phyloP scores from a whole-genome alignment of 1,140 invertebrate species.

The Notospermus geniculatus region DNA sequence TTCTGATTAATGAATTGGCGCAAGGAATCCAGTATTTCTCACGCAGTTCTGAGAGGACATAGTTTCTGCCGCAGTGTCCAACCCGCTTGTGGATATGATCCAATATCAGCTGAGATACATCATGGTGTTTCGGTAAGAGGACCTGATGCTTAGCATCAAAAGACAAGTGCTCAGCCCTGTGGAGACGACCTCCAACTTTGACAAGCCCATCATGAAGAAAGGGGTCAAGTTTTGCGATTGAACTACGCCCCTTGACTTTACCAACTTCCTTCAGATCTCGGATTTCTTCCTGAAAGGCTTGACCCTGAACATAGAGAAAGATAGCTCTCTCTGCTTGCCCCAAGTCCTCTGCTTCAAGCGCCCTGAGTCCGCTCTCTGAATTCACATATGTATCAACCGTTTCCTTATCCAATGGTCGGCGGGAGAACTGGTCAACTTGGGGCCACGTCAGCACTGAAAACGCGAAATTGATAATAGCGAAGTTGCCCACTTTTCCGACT shows the following conservation, averaged over 20 bases:
- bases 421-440: too few species aligned
- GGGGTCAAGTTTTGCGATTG: neutral
- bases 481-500: too few species aligned
- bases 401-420: too few species aligned
- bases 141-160: slow-evolving; percentile 2
- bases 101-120: neutral
- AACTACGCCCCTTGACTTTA: too few species aligned
- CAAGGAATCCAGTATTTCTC: slow-evolving; percentile 1
- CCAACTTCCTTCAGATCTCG: too few species aligned
- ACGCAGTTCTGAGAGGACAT: neutral
- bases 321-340: neutral
- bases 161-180: neutral
- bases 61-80: slow-evolving; percentile 5
- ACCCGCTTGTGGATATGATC: neutral
- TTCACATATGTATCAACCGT: too few species aligned
- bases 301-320: neutral
- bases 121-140: slow-evolving; percentile 1
- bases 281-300: neutral
- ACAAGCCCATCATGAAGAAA: neutral
- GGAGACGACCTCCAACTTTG: neutral
- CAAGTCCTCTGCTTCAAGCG: neutral
- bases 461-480: too few species aligned
- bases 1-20: too few species aligned
- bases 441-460: too few species aligned
- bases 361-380: too few species aligned